A percentile compares a stretch with the other conserved stretches of the same genome.
Evolutionary conservation across 2,888 invertebrate genomes (phyloP).

Genomic region (Tortrix viridana): DNA sequence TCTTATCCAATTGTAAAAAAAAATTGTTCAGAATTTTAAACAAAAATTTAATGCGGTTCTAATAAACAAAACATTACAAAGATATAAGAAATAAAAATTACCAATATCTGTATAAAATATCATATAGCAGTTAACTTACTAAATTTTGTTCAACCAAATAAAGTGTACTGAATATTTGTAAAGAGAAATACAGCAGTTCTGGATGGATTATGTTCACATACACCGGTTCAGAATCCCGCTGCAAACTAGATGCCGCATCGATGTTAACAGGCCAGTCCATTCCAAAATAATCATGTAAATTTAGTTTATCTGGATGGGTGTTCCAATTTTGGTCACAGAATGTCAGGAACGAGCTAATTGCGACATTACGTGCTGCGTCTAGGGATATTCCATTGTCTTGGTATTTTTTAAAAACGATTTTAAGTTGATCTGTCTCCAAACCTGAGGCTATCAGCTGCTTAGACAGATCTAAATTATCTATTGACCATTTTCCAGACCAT

Average conservation of each 20-base stretch:
- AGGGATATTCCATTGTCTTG: conserved; percentile 46
- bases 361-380: conserved; percentile 80
- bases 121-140: conserved; percentile 64
- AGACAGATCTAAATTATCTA: conserved; percentile 56
- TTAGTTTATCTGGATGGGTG: conserved; percentile 85
- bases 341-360: conserved; percentile 86
- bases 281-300: conserved; percentile 68
- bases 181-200: conserved; percentile 73
- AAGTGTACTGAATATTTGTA: conserved; percentile 67
- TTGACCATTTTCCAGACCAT: conserved; percentile 65
- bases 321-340: conserved; percentile 94
- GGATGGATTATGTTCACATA: conserved; percentile 86
- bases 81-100: no score
- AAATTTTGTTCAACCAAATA: conserved; percentile 61
- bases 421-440: conserved; percentile 56
- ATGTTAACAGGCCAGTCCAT: conserved; percentile 69
- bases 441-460: conserved; percentile 59
- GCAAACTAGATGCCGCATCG: conserved; percentile 70
- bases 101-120: no score
- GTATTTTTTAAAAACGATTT: conserved; percentile 53
- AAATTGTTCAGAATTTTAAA: no score
- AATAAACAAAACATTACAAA: no score
- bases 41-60: no score
- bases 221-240: conserved; percentile 87
- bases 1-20: no score